These are phyloP conservation scores for Stenodema calcarata DNA, from an alignment of 2,888 invertebrate genomes.

Conservation along the genomic window DNA sequence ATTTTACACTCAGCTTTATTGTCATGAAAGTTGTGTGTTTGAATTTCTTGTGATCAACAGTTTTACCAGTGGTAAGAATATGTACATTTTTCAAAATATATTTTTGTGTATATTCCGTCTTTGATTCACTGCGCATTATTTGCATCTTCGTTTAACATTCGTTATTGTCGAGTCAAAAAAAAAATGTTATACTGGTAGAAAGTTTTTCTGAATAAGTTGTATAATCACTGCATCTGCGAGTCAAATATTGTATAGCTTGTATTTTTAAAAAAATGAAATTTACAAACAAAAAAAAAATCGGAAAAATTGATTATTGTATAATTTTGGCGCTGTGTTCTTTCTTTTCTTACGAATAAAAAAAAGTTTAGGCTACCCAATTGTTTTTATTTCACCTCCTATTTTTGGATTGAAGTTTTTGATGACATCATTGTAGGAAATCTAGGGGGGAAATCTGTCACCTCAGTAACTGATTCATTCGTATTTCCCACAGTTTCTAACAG, in stretches of 20 bases:
- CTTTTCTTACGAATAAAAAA: constrained; percentile 35
- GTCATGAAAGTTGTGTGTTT: background rate
- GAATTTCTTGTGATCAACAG: background rate
- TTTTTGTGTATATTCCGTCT: background rate
- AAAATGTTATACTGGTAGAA: background rate
- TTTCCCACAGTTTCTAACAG: too few species aligned
- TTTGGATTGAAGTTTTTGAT: too few species aligned
- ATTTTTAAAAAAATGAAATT: background rate
- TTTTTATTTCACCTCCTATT: background rate
- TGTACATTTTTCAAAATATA: background rate
- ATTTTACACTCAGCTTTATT: background rate
- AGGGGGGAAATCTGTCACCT: too few species aligned
- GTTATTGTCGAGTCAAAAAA: background rate
- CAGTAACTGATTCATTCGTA: too few species aligned
- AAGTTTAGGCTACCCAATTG: background rate
- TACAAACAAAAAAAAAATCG: background rate
- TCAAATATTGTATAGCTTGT: constrained; percentile 21
- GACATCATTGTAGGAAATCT: too few species aligned
- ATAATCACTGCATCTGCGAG: constrained; percentile 28
- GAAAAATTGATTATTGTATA: background rate
- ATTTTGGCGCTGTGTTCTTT: constrained; percentile 35
- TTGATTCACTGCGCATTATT: background rate
- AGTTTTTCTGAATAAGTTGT: background rate
- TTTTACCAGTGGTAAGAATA: background rate
- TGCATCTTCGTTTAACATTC: background rate